A percentile compares a stretch with the other conserved stretches of the same genome.
phyloP scores from a whole-genome alignment of 2,888 invertebrate species.

The Protonemura montana region DNA sequence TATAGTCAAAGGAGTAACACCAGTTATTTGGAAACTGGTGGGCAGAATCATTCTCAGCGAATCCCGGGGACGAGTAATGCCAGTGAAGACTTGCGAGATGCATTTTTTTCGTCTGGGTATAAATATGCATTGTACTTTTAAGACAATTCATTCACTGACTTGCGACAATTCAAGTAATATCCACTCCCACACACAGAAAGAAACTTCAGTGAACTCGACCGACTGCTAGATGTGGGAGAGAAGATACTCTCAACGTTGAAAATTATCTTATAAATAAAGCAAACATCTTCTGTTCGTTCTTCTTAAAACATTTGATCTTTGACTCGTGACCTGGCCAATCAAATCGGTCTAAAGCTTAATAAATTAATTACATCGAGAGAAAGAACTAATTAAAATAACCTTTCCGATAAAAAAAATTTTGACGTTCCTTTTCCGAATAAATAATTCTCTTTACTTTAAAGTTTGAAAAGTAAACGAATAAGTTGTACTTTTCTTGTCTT shows the following conservation, averaged over 20 bases:
- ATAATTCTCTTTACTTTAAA: neutral
- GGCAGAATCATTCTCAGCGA: too few species aligned
- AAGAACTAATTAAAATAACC: conserved; percentile 7
- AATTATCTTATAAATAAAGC: neutral
- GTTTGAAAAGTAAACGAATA: neutral
- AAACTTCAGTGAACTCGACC: too few species aligned
- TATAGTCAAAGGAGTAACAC: too few species aligned
- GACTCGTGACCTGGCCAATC: neutral
- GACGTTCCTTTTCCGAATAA: neutral
- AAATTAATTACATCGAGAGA: neutral
- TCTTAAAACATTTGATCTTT: neutral
- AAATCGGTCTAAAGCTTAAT: neutral
- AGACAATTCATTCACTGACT: too few species aligned
- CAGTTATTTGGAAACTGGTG: too few species aligned
- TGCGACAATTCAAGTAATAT: too few species aligned
- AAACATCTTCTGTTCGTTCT: neutral
- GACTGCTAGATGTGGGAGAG: too few species aligned
- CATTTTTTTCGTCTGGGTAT: too few species aligned
- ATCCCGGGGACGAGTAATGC: too few species aligned
- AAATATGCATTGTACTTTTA: too few species aligned
- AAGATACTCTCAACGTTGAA: neutral
- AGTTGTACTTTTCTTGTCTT: neutral
- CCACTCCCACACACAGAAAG: too few species aligned
- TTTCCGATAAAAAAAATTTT: neutral
- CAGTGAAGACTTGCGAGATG: too few species aligned